phyloP scores from a whole-genome alignment of 2,797 vertebrate genomes.

The Microctenopoma steveboyesi region DNA sequence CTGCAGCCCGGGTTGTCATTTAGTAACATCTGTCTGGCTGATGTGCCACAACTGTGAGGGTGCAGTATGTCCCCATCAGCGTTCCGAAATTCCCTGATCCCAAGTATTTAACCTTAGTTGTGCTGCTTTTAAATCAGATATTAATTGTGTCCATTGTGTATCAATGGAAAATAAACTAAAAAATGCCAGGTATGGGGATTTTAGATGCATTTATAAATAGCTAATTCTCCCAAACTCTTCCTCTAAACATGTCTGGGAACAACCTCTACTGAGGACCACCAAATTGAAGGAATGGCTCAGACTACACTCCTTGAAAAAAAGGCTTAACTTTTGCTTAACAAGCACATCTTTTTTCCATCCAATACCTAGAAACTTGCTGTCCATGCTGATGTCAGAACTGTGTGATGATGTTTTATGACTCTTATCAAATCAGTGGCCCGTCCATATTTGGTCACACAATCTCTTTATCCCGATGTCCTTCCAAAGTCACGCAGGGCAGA shows the following conservation, averaged over 20 bases:
- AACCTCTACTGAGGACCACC: conserved; percentile 1
- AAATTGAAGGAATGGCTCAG: conserved; percentile 6
- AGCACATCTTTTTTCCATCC: not conserved
- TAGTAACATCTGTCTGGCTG: conserved; percentile 46
- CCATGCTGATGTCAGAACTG: conserved; percentile 25
- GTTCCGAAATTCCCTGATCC: conserved; percentile 10
- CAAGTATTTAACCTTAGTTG: conserved; percentile 33
- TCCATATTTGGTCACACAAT: conserved; percentile 43
- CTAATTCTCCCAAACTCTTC: not conserved
- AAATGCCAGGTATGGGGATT: not conserved
- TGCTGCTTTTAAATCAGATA: not conserved
- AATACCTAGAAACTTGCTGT: conserved; percentile 49
- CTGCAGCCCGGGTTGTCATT: conserved; percentile 34
- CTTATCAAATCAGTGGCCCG: conserved; percentile 17
- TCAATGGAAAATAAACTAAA: not conserved
- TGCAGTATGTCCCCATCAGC: conserved; percentile 35
- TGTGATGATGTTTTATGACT: conserved; percentile 23
- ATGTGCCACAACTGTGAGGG: conserved; percentile 1
- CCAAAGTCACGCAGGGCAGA: conserved; percentile 34
- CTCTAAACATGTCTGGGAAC: not conserved
- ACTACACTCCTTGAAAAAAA: not conserved
- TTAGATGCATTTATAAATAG: not conserved
- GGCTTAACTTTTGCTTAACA: not conserved
- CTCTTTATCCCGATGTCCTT: conserved; percentile 50
- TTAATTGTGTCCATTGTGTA: not conserved